A percentile compares a stretch with the other conserved stretches of the same genome.
Evolutionary conservation across 2,888 invertebrate species (phyloP).

Genomic region (Drosophila setosimentum): DNA sequence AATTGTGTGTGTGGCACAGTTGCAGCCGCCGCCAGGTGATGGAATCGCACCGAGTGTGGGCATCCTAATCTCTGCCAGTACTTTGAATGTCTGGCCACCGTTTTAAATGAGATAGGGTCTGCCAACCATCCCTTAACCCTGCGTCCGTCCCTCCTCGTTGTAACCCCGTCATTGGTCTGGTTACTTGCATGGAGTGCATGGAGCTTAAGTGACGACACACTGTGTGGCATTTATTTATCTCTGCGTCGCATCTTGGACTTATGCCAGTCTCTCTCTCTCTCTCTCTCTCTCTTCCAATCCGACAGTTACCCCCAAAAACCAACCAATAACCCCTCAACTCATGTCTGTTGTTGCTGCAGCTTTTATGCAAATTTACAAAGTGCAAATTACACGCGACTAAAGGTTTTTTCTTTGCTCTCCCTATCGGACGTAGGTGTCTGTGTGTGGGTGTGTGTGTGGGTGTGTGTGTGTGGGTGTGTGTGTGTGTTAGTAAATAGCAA

Average conservation of each 20-base stretch:
- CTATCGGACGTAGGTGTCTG: constrained; percentile 54
- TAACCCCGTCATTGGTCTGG: constrained; percentile 17
- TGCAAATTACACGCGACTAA: constrained; percentile 83
- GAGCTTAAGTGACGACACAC: constrained; percentile 74
- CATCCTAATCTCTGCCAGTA: constrained; percentile 36
- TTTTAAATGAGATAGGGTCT: constrained; percentile 51
- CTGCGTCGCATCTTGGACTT: constrained; percentile 71
- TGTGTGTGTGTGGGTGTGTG: constrained; percentile 30
- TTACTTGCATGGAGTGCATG: constrained; percentile 52
- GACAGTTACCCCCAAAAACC: constrained; percentile 25
- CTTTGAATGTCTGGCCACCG: constrained; percentile 58
- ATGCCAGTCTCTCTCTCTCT: constrained; percentile 67
- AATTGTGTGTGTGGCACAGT: constrained; percentile 56
- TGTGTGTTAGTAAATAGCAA: constrained; percentile 74
- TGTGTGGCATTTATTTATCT: constrained; percentile 77
- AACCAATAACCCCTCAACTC: not conserved
- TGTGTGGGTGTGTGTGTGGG: constrained; percentile 15
- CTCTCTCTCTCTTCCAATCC: constrained; percentile 50
- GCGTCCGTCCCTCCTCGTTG: not conserved
- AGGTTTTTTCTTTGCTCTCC: constrained; percentile 68
- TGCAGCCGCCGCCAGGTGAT: constrained; percentile 32
- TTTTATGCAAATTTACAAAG: constrained; percentile 83
- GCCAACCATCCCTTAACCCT: not conserved
- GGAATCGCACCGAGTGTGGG: constrained; percentile 2
- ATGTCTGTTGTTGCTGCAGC: constrained; percentile 58